These are phyloP conservation scores for Nezara viridula DNA, from an alignment of 2,888 invertebrate species.

Conservation along the genomic window DNA sequence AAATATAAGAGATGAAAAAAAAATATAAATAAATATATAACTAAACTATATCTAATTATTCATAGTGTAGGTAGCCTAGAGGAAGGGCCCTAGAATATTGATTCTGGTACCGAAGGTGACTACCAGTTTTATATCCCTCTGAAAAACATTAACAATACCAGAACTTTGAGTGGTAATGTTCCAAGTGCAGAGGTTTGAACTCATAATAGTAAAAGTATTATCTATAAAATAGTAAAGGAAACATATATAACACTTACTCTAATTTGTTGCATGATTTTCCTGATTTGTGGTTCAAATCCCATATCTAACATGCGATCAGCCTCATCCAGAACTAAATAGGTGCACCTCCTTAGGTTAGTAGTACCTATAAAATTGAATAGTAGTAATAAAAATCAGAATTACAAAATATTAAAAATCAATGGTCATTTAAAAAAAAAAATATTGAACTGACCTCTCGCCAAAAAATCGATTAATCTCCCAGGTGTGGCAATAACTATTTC, in stretches of 20 bases:
- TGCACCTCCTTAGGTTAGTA: slow-evolving; percentile 72
- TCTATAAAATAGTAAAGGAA: too few relatives aligned
- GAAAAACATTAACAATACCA: slow-evolving; percentile 25
- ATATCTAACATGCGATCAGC: slow-evolving; percentile 99
- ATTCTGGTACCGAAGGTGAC: slow-evolving; percentile 61
- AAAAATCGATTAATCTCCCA: slow-evolving; percentile 93
- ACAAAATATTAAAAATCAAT: too few relatives aligned
- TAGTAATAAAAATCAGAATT: too few relatives aligned
- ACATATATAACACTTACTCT: slow-evolving; percentile 70
- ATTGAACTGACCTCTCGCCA: slow-evolving; percentile 76
- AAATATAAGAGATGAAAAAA: too few relatives aligned
- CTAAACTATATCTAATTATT: too few relatives aligned
- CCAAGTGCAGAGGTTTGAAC: background rate
- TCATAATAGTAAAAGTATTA: background rate
- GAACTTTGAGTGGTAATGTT: slow-evolving; percentile 4
- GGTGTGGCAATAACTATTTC: slow-evolving; percentile 98
- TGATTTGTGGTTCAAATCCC: slow-evolving; percentile 98
- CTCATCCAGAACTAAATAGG: slow-evolving; percentile 93
- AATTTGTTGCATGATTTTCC: slow-evolving; percentile 95
- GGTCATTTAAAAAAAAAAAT: too few relatives aligned
- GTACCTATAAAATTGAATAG: slow-evolving; percentile 69
- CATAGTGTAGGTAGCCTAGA: slow-evolving; percentile 60
- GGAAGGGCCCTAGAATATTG: slow-evolving; percentile 60
- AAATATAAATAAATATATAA: too few relatives aligned
- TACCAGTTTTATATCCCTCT: slow-evolving; percentile 62